Evolutionary conservation across 2,888 invertebrate genomes (phyloP).

Genomic region (Notodromas monacha): DNA sequence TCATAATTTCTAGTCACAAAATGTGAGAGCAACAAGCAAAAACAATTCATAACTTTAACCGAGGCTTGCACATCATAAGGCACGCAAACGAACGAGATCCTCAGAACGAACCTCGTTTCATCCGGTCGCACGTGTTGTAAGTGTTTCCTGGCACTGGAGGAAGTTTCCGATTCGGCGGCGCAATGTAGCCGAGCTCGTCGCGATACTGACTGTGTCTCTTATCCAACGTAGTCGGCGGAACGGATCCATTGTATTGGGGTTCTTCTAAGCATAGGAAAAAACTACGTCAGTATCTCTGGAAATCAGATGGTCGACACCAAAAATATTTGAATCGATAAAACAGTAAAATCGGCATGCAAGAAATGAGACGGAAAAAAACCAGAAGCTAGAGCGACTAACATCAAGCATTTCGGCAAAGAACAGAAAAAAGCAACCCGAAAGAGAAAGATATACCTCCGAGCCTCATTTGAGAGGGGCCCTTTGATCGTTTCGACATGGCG

Average conservation of each 20-base stretch:
- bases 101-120: constrained; percentile 1
- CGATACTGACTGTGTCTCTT: constrained; percentile 47
- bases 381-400: too few relatives aligned
- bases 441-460: constrained; percentile 35
- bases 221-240: constrained; percentile 34
- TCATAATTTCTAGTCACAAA: too few relatives aligned
- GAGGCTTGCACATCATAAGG: too few relatives aligned
- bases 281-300: too few relatives aligned
- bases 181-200: constrained; percentile 67
- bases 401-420: too few relatives aligned
- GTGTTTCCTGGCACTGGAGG: constrained; percentile 72
- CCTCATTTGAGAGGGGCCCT: constrained; percentile 30
- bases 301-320: neutral
- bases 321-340: neutral
- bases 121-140: constrained; percentile 63
- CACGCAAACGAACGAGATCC: too few relatives aligned
- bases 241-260: constrained; percentile 56
- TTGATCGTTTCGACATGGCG: constrained; percentile 39
- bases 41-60: too few relatives aligned
- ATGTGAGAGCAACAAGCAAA: too few relatives aligned
- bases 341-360: neutral
- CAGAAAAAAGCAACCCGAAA: too few relatives aligned
- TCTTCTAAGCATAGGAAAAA: too few relatives aligned
- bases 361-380: neutral
- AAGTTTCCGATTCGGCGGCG: constrained; percentile 62